A percentile compares a stretch with the other conserved stretches of the same genome.
These are phyloP conservation scores for Amphibalanus amphitrite DNA, from an alignment of 1,140 invertebrate species.

Conservation along the genomic window DNA sequence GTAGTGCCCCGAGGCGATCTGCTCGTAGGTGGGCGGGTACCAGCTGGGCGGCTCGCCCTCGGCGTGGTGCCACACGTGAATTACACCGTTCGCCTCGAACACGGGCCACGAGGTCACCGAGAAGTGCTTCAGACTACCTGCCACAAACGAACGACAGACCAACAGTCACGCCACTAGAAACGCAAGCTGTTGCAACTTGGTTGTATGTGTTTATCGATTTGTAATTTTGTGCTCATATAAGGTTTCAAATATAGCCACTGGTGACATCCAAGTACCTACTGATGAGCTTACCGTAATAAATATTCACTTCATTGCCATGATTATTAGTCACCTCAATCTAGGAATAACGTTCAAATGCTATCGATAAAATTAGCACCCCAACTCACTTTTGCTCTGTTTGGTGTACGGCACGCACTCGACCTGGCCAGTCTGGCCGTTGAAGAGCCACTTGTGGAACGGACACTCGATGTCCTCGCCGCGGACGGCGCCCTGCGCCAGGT, in stretches of 20 bases:
- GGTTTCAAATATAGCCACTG: too few species aligned
- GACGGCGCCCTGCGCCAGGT: constrained; percentile 54
- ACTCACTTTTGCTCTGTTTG: constrained; percentile 30
- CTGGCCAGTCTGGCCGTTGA: constrained; percentile 47
- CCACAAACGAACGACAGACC: neutral
- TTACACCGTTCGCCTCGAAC: constrained; percentile 47
- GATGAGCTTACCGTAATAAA: too few species aligned
- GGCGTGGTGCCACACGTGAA: constrained; percentile 70
- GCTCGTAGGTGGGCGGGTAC: constrained; percentile 37
- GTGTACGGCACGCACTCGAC: constrained; percentile 51
- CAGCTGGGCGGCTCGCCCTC: constrained; percentile 50
- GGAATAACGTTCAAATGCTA: too few species aligned
- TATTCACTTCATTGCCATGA: too few species aligned
- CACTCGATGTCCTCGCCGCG: constrained; percentile 61
- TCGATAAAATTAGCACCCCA: too few species aligned
- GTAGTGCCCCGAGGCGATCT: constrained; percentile 39
- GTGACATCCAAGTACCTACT: too few species aligned
- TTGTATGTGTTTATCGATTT: too few species aligned
- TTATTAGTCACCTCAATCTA: too few species aligned
- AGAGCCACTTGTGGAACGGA: constrained; percentile 75
- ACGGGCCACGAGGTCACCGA: constrained; percentile 40
- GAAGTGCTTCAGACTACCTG: neutral
- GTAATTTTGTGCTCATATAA: too few species aligned
- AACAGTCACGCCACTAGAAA: too few species aligned
- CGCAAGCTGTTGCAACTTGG: too few species aligned